phyloP scores from a whole-genome alignment of 2,113 vertebrate genomes.

The Etheostoma cragini region DNA sequence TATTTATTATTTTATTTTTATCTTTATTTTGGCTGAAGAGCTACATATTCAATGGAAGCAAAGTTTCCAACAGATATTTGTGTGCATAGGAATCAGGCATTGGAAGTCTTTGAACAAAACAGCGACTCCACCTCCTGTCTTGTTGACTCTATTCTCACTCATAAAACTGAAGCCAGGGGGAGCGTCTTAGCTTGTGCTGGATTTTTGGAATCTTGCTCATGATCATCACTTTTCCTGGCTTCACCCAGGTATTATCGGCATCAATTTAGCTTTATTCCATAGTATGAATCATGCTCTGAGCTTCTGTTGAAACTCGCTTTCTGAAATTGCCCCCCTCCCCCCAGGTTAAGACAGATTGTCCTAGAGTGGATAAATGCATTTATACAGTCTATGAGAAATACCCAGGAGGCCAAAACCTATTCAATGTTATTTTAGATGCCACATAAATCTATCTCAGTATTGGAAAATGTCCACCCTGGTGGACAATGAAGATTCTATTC shows the following conservation, averaged over 20 bases:
- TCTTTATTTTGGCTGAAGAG: too few relatives aligned
- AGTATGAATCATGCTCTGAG: background rate
- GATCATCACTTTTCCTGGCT: background rate
- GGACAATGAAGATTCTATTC: too few relatives aligned
- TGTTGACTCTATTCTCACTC: too few relatives aligned
- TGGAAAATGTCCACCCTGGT: too few relatives aligned
- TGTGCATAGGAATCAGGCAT: too few relatives aligned
- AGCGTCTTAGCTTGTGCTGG: background rate
- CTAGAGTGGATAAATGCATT: background rate
- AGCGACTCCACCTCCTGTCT: too few relatives aligned
- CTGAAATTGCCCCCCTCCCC: background rate
- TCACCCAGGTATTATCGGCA: background rate
- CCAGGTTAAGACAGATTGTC: background rate
- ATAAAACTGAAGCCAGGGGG: too few relatives aligned
- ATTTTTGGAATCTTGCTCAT: conserved; percentile 1
- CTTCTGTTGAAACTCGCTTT: background rate
- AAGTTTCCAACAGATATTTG: too few relatives aligned
- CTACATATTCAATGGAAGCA: too few relatives aligned
- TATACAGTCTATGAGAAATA: background rate
- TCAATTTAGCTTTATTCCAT: background rate
- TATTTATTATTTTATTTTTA: too few relatives aligned
- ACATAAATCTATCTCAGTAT: background rate
- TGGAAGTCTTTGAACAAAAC: too few relatives aligned
- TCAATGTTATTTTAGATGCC: background rate
- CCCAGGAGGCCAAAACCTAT: background rate